Conservation (phyloP, 2,888 invertebrate genomes). For the Heliconius ismenius region DNA sequence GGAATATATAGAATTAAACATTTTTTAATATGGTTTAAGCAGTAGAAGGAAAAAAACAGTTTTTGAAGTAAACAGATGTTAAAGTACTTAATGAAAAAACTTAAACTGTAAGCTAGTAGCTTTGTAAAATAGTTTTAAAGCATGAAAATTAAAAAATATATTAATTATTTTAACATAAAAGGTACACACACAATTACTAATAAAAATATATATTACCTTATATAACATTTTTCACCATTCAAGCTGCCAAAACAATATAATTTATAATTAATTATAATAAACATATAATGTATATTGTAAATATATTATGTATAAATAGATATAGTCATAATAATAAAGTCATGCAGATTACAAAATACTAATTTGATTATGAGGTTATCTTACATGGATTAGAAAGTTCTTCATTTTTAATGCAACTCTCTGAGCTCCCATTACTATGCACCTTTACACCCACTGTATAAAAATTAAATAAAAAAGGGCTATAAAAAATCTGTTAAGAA, state of each 20-base stretch:
- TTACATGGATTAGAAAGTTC: conserved; percentile 73
- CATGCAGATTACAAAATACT: not conserved
- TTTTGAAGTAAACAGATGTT: not conserved
- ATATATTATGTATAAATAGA: conserved; percentile 1
- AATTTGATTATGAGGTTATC: conserved; percentile 43
- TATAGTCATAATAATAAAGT: not conserved
- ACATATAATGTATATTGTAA: not conserved
- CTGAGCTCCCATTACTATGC: conserved; percentile 89
- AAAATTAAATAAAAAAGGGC: conserved; percentile 43
- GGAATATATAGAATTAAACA: not conserved
- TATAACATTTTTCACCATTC: conserved; percentile 1
- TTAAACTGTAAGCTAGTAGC: not conserved
- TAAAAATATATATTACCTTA: conserved; percentile 25
- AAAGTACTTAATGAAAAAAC: not conserved
- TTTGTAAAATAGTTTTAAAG: not conserved
- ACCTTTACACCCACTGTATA: conserved; percentile 83
- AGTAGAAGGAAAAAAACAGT: not conserved
- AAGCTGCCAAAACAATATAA: conserved; percentile 18
- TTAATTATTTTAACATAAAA: not conserved
- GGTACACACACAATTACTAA: not conserved
- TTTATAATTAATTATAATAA: conserved; percentile 44
- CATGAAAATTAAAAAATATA: not conserved
- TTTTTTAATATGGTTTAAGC: not conserved
- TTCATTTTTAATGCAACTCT: conserved; percentile 72
- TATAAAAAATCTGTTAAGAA: conserved; percentile 36